phyloP scores from a whole-genome alignment of 2,888 invertebrate species.

The Hirtodrosophila alboralis region DNA sequence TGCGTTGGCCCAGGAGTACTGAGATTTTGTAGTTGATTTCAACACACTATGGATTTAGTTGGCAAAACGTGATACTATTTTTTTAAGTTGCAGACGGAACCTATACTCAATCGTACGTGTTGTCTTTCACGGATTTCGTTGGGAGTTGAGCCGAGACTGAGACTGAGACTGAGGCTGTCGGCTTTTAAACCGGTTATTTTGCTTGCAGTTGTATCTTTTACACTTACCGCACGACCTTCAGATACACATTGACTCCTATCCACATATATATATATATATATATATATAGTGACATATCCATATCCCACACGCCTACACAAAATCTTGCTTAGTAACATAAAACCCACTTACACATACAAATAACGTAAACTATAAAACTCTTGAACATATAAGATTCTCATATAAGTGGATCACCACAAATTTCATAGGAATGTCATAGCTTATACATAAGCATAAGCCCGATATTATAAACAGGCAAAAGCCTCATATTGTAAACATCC shows the following conservation, averaged over 20 bases:
- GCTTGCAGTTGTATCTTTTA: slow-evolving; percentile 39
- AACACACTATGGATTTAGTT: slow-evolving; percentile 14
- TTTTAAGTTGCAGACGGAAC: not conserved
- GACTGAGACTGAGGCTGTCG: slow-evolving; percentile 21
- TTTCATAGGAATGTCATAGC: no score
- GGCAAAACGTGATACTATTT: slow-evolving; percentile 22
- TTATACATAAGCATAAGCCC: no score
- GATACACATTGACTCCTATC: slow-evolving; percentile 7
- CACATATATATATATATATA: no score
- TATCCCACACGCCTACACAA: no score
- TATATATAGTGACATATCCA: no score
- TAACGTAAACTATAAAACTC: no score
- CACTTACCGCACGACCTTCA: slow-evolving; percentile 55
- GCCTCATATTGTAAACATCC: no score
- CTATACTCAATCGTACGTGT: not conserved
- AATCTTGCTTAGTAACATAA: no score
- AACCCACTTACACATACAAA: no score
- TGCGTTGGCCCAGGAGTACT: slow-evolving; percentile 1
- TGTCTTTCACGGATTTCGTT: slow-evolving; percentile 11
- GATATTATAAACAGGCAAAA: no score
- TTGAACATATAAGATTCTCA: no score
- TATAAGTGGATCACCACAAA: no score
- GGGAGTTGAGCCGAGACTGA: slow-evolving; percentile 11
- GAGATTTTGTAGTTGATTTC: slow-evolving; percentile 23
- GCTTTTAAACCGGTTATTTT: slow-evolving; percentile 40